Percentiles rank a stretch among this genome's conserved stretches.
Evolutionary conservation across 2,888 invertebrate species (phyloP).

Genomic region (Phortica magna): DNA sequence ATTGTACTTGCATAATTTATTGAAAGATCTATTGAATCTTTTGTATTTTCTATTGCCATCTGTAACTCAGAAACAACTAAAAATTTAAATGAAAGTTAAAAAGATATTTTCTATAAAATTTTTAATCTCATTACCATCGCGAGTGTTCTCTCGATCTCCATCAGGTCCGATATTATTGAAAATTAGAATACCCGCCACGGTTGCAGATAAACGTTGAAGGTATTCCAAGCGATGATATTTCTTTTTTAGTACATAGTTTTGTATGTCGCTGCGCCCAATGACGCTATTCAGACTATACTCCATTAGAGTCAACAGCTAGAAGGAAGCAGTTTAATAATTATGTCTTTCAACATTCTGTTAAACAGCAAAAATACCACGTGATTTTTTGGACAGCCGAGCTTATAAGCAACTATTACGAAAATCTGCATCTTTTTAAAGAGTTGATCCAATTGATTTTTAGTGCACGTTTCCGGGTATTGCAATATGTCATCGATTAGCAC

Average conservation of each 20-base stretch:
- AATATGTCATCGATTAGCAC: slow-evolving; percentile 64
- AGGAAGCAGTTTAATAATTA: background rate
- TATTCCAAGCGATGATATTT: slow-evolving; percentile 81
- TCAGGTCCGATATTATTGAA: slow-evolving; percentile 83
- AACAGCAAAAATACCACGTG: slow-evolving; percentile 73
- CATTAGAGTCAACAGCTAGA: slow-evolving; percentile 83
- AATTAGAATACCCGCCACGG: slow-evolving; percentile 89
- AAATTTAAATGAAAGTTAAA: background rate
- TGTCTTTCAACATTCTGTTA: background rate
- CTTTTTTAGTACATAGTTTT: slow-evolving; percentile 82
- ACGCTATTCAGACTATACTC: slow-evolving; percentile 88
- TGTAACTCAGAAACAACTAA: slow-evolving; percentile 60
- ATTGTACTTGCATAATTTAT: slow-evolving; percentile 43
- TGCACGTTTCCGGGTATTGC: slow-evolving; percentile 72
- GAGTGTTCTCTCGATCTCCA: slow-evolving; percentile 84
- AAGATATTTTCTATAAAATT: background rate
- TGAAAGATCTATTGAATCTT: slow-evolving; percentile 50
- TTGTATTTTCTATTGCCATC: slow-evolving; percentile 66
- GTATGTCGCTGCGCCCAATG: slow-evolving; percentile 85
- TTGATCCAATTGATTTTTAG: slow-evolving; percentile 78
- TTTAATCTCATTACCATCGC: slow-evolving; percentile 78
- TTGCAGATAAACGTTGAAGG: slow-evolving; percentile 83
- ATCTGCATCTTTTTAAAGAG: slow-evolving; percentile 85
- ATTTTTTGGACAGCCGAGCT: slow-evolving; percentile 84
- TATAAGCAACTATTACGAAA: slow-evolving; percentile 84